These are phyloP conservation scores for Apoderus coryli DNA, from an alignment of 2,888 invertebrate species.

Conservation along the genomic window DNA sequence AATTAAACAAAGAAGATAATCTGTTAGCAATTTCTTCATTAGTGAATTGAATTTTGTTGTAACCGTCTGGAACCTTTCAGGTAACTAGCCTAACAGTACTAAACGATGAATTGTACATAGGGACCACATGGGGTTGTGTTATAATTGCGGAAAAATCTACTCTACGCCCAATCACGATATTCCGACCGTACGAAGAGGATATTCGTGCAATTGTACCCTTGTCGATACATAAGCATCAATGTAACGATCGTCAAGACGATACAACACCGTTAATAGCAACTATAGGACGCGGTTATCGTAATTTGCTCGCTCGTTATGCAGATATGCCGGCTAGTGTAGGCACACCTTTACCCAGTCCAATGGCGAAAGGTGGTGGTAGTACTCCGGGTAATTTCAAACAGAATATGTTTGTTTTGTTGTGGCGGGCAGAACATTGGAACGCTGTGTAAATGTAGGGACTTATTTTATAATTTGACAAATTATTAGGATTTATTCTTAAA, in stretches of 20 bases:
- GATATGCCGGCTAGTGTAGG: conserved; percentile 35
- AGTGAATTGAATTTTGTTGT: too few relatives aligned
- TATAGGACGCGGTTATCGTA: conserved; percentile 73
- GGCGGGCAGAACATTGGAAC: conserved; percentile 60
- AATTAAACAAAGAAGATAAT: too few relatives aligned
- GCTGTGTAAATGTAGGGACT: conserved; percentile 26
- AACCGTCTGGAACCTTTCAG: too few relatives aligned
- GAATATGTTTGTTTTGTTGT: conserved; percentile 52
- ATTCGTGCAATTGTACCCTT: conserved; percentile 50
- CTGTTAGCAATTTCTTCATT: too few relatives aligned
- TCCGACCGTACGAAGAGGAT: conserved; percentile 79
- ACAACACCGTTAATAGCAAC: conserved; percentile 50
- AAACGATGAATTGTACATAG: conserved; percentile 65
- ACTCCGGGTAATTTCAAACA: conserved; percentile 17
- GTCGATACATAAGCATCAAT: conserved; percentile 24
- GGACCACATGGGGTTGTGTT: conserved; percentile 90
- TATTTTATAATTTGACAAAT: too few relatives aligned
- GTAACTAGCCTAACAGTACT: conserved; percentile 53
- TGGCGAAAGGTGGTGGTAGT: conserved; percentile 18
- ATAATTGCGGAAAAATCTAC: conserved; percentile 73
- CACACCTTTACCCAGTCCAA: conserved; percentile 29
- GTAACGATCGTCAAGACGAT: conserved; percentile 31
- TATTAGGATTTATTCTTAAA: too few relatives aligned
- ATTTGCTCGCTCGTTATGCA: conserved; percentile 49
- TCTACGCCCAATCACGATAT: conserved; percentile 79